Percentiles rank a stretch among this genome's conserved stretches.
Conservation (phyloP, 2,888 invertebrate species). For the Drosophila paranaensis region DNA sequence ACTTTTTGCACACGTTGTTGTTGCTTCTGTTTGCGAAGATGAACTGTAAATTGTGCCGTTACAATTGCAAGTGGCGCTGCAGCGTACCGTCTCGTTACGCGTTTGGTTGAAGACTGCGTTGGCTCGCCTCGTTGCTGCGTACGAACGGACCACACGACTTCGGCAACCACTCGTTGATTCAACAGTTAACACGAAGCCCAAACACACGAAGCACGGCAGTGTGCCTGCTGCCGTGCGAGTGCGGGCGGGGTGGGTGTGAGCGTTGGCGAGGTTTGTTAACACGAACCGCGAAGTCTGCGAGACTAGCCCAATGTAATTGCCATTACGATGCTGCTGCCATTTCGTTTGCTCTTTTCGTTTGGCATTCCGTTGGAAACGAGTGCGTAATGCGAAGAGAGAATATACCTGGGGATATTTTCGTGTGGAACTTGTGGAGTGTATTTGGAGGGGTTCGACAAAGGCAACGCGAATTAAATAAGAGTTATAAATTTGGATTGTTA, state of each 20-base stretch:
- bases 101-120: conserved; percentile 74
- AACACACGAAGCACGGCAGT: conserved; percentile 23
- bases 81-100: conserved; percentile 76
- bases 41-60: conserved; percentile 8
- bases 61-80: conserved; percentile 29
- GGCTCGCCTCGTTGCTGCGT: conserved; percentile 37
- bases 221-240: conserved; percentile 11
- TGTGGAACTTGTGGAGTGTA: conserved; percentile 29
- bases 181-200: conserved; percentile 65
- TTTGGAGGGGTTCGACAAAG: neutral
- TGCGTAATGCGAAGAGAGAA: conserved; percentile 53
- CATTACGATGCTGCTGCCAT: conserved; percentile 62
- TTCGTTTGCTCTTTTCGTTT: conserved; percentile 48
- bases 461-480: neutral
- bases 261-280: conserved; percentile 33
- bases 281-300: conserved; percentile 54
- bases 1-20: conserved; percentile 1
- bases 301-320: conserved; percentile 74
- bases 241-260: conserved; percentile 10
- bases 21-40: conserved; percentile 1
- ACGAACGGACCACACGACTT: conserved; percentile 44
- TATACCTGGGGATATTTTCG: conserved; percentile 29
- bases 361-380: conserved; percentile 27
- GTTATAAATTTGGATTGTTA: neutral
- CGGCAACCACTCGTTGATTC: conserved; percentile 81